Conservation (phyloP, 1,140 invertebrate genomes). For the Thalassaphorura encarpata region DNA sequence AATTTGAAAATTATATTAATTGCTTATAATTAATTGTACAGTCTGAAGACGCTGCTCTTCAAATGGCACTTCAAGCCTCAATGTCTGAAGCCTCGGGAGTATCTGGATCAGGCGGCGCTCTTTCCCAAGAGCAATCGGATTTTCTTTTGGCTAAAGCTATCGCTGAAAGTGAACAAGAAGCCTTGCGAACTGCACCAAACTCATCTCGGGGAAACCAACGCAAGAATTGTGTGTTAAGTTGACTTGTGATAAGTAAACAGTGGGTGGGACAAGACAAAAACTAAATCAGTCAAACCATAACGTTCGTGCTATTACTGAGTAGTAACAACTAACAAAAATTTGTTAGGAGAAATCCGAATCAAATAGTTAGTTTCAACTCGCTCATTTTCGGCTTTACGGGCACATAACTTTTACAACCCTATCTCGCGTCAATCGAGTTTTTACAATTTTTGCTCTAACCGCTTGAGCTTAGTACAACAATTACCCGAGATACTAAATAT, state of each 20-base stretch:
- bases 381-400: too few relatives aligned
- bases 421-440: too few relatives aligned
- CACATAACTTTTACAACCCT: too few relatives aligned
- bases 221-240: conserved; percentile 20
- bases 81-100: neutral
- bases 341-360: too few relatives aligned
- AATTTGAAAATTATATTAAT: neutral
- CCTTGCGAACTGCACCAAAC: conserved; percentile 3
- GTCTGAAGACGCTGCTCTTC: conserved; percentile 30
- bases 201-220: neutral
- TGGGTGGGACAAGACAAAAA: neutral
- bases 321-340: too few relatives aligned
- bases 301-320: too few relatives aligned
- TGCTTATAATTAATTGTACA: conserved; percentile 2
- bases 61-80: conserved; percentile 29
- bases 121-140: conserved; percentile 31
- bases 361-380: too few relatives aligned
- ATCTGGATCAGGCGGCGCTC: neutral
- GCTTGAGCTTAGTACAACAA: too few relatives aligned
- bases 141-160: conserved; percentile 28
- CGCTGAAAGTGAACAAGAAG: conserved; percentile 26
- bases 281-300: too few relatives aligned
- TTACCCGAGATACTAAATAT: too few relatives aligned
- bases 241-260: neutral
- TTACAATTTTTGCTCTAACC: too few relatives aligned